Percentiles rank a stretch among this genome's conserved stretches.
phyloP scores from a whole-genome alignment of 2,113 vertebrate genomes.

The Hassar affinis region DNA sequence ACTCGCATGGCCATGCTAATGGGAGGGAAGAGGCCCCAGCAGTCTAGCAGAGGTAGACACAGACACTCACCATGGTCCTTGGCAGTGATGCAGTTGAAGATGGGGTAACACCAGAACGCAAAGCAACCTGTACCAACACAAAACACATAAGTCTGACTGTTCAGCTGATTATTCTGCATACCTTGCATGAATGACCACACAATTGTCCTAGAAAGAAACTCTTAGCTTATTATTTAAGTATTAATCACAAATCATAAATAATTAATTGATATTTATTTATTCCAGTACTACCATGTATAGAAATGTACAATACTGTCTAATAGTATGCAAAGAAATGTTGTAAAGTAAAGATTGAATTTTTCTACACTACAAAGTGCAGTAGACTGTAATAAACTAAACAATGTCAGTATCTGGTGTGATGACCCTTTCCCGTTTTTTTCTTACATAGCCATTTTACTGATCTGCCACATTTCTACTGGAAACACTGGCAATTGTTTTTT shows the following conservation, averaged over 20 bases:
- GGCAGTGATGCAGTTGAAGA: slow-evolving; percentile 63
- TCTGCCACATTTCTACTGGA: too few relatives aligned
- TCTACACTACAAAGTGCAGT: too few relatives aligned
- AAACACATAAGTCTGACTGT: background rate
- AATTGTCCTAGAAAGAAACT: background rate
- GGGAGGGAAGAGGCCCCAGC: slow-evolving; percentile 43
- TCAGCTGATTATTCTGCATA: background rate
- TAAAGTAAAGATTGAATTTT: too few relatives aligned
- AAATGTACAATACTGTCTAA: too few relatives aligned
- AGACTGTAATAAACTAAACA: too few relatives aligned
- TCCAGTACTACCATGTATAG: background rate
- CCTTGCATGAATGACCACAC: background rate
- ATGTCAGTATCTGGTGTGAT: too few relatives aligned
- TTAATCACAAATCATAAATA: background rate
- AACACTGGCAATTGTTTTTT: too few relatives aligned
- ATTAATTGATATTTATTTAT: background rate
- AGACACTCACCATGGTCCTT: slow-evolving; percentile 61
- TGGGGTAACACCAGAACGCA: slow-evolving; percentile 67
- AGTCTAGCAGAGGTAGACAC: slow-evolving; percentile 72
- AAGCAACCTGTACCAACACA: slow-evolving; percentile 62
- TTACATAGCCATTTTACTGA: too few relatives aligned
- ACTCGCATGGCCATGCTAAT: slow-evolving; percentile 51
- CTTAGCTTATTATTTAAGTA: background rate
- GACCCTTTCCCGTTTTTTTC: too few relatives aligned
- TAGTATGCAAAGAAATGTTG: too few relatives aligned